phyloP scores from a whole-genome alignment of 2,888 invertebrate species.

The Drosophila mimica region DNA sequence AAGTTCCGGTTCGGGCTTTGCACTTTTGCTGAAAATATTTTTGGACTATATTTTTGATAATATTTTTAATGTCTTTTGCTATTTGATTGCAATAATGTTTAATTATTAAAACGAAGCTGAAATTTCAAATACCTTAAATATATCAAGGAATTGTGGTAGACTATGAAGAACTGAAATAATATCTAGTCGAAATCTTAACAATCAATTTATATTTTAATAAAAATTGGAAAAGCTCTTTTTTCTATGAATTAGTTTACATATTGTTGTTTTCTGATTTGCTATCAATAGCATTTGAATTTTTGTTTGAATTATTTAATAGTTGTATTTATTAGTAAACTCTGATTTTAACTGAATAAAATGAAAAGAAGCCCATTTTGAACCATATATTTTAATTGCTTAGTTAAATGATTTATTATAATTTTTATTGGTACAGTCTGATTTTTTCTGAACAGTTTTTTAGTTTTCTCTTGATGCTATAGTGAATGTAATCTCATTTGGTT shows the following conservation, averaged over 20 bases:
- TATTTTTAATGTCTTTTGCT: no score
- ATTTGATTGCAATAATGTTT: no score
- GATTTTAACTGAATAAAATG: background rate
- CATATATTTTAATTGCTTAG: no score
- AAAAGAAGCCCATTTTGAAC: no score
- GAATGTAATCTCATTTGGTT: conserved; percentile 2
- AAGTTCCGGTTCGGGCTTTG: background rate
- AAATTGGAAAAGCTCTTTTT: no score
- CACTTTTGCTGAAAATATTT: background rate
- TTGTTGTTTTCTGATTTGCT: background rate
- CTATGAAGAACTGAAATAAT: background rate
- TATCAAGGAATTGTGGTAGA: no score
- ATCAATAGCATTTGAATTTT: no score
- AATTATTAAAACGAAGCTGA: no score
- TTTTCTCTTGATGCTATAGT: conserved; percentile 4
- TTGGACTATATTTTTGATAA: no score
- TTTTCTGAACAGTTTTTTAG: background rate
- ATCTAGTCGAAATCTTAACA: background rate
- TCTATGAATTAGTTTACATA: background rate
- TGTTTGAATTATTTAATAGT: background rate
- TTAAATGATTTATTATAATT: background rate
- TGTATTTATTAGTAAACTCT: background rate
- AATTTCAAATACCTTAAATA: no score
- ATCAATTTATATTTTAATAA: no score
- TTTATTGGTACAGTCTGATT: background rate